Evolutionary conservation across 2,113 vertebrate genomes (phyloP), one percentile per base, ranked within the genome.

Genomic region (Australoheros scitulus): DNA sequence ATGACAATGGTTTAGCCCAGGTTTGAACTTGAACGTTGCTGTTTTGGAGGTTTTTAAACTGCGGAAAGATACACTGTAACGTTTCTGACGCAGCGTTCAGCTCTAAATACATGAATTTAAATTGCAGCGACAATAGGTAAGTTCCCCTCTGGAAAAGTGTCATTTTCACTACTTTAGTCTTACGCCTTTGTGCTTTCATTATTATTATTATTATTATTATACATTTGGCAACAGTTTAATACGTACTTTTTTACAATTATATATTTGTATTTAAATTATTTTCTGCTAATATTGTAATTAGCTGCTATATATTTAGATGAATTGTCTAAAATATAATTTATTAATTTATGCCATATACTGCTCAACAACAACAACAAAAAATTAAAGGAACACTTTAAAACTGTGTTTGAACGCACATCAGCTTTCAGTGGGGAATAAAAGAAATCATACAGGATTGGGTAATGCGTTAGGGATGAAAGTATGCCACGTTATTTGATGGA

Each of bases 1-100:
- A 1, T 7, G 0, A 1, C 1, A 88, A 77, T 95, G 88, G 93
- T 93, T 81, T 34, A 15, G 63, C 17, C 92, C 88, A 52, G 7
- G 70, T 92, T 91, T 83, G 68, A 92, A 91, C 78, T 84, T 60
- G 20, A 86, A 56, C 2, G 65, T 38, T 47, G 22, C 3, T 1
- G 65, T 72, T 52, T 72, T 72, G 10, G 41, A 38, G 20, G n/a
- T 13, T 68, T 83, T 87, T 79, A 92, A 84, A 88, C 57, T 11
- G 5, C 36, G 6, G 20, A 36, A 11, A 38, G 22, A 10, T 18
- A 2, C 22, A 24, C 29, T 7, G 52, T 52, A 13, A 10, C 55
- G 65, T 52, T 52, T 70, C 24, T 70, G 50, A 32, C 43, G 50
- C 20, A 50, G 14, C 29, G 9, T 11, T 52, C 5, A 18, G 41